Evolutionary conservation across 2,888 invertebrate genomes (phyloP), one percentile per base, ranked within the genome.

Genomic region (Agrypnus murinus): DNA sequence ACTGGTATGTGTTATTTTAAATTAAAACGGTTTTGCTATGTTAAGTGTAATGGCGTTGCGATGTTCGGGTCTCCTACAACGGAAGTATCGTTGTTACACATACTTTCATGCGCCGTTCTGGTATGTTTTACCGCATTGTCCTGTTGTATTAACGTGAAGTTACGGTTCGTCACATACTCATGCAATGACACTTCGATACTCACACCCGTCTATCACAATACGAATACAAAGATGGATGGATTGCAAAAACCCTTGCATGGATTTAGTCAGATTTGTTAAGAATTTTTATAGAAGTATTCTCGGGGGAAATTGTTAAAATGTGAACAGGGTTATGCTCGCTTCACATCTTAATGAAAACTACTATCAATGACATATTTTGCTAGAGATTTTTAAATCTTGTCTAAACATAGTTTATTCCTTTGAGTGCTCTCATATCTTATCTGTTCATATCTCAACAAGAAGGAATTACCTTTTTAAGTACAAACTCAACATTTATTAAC

Each of bases 81-180:
- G 66, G 66, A 59, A 60, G 46, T 50, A 50, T 48, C 17, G 34
- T 59, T 45, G 65, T 59, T 60, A 66, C 66, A 66, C 66, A 66
- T 66, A 60, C 58, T 60, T 66, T 66, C 59, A 48, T 32, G 66
- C 48, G 17, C 31, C 66, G 59, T 38, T 66, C 48, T 60, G 66
- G 66, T 50, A 66, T 59, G 66, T 31, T 53, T 65, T 60, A 58
- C 65, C 58, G 55, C 59, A 66, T 66, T 66, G 48, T 66, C 46
- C 45, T 62, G 32, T 45, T 34, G 14, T 31, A 34, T 59, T 19
- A 43, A 25, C 43, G 45, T 17, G n/a, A 25, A 14, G 43, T 48
- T 15, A 59, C 45, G 59, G 59, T 59, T 59, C 43, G 45, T 48
- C 19, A 50, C 12, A 7, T 50, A 25, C 36, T 50, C 36, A 63